Evolutionary conservation across 2,797 vertebrate genomes (phyloP).

Genomic region (Acridotheres tristis): DNA sequence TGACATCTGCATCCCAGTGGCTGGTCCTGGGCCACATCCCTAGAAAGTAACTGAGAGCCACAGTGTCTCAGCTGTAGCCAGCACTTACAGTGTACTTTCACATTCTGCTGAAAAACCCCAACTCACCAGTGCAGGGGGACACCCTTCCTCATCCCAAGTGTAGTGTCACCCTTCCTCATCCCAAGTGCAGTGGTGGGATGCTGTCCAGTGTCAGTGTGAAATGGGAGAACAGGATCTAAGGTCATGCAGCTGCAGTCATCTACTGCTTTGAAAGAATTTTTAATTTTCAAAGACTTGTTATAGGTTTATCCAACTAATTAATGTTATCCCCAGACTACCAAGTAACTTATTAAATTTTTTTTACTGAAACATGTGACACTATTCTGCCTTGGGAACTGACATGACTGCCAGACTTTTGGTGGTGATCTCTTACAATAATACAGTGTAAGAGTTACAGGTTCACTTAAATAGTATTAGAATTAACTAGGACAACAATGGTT

Average conservation of each 20-base stretch:
- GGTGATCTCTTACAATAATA: not conserved
- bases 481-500: not conserved
- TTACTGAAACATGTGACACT: not conserved
- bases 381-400: not conserved
- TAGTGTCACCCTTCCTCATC: not conserved
- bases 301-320: not conserved
- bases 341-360: not conserved
- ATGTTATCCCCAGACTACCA: not conserved
- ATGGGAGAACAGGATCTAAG: not conserved
- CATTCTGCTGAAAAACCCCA: not conserved
- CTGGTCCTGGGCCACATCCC: not conserved
- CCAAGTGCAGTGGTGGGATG: not conserved
- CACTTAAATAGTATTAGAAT: not conserved
- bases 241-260: not conserved
- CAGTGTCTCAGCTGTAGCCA: not conserved
- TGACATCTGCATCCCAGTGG: not conserved
- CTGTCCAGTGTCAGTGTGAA: fast-evolving
- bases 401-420: not conserved
- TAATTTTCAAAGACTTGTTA: not conserved
- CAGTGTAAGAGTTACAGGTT: not conserved
- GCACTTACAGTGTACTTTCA: not conserved
- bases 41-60: not conserved
- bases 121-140: not conserved
- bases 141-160: not conserved
- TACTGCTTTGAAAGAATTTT: not conserved